Base-by-base conservation (phyloP, 64 coral and sea anemone species). In the Catalaphyllia jardinei region DNA sequence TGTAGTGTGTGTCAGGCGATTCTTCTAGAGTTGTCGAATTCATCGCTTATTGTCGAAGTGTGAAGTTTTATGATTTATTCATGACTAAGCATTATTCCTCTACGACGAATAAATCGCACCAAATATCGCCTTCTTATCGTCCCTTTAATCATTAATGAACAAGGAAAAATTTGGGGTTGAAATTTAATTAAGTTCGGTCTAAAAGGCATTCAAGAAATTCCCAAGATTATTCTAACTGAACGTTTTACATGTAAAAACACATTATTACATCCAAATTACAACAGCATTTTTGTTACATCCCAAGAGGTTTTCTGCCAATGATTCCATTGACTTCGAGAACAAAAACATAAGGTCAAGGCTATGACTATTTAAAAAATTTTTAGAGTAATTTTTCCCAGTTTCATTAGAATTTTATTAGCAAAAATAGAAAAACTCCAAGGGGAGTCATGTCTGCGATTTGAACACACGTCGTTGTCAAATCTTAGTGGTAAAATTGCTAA, bases 121-220 rank as follows among this genome's bases (percentile, higher is more conserved):
- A 69, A 71, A 50, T 42, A 27, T 25, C 65, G 12, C 20, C 1
- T 52, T 85, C 62, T 71, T 85, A 85, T 85, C 81, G 31, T 39
- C 49, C 10, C 42, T 69, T 85, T 59, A 71, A 85, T 85, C 62
- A 85, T 85, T 85, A 27, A 67, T 85, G 63, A 85, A 22, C 55
- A 35, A 50, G 39, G 19, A 69, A 8, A 46, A 25, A 10, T 39
- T 71, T 71, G 51, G 20, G 39, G 35, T 16, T 71, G 33, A 69
- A 69, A 69, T 51, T 69, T 85, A 31, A 83, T 83, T 67, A 65
- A 2, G 16, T 35, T 38, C 14, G 19, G 22, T 62, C 31, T 29
- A 22, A 19, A 83, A n/a, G 22, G 60, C 54, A 65, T 65, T 83
- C 62, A 16, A 2, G 19, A 29, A 18, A 29, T 30, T 80, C 33